Evolutionary conservation across 2,888 invertebrate genomes (phyloP).

Genomic region (Archips xylosteana): DNA sequence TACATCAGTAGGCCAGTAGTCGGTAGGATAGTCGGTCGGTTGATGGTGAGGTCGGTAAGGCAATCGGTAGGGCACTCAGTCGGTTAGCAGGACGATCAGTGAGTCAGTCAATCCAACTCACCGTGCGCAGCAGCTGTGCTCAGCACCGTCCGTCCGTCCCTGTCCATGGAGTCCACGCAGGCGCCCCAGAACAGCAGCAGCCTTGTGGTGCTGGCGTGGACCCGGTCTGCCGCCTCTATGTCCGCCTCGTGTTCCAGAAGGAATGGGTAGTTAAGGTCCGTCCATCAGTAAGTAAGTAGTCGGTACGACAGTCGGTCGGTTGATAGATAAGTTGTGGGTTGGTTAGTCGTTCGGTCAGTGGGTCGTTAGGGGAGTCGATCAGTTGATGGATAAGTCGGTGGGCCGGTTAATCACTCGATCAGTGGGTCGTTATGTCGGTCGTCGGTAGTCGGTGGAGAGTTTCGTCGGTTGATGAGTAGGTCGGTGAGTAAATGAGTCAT

Average conservation of each 20-base stretch:
- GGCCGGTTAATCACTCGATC: background rate
- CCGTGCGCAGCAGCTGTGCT: slow-evolving; percentile 95
- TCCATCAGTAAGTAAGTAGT: too few species aligned
- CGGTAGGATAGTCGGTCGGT: background rate
- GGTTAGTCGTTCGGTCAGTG: too few species aligned
- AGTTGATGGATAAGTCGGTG: background rate
- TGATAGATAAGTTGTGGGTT: too few species aligned
- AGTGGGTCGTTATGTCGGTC: background rate
- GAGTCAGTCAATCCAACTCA: slow-evolving; percentile 37
- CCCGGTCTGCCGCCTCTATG: slow-evolving; percentile 84
- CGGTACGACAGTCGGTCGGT: too few species aligned
- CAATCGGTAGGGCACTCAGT: too few species aligned
- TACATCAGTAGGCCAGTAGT: background rate
- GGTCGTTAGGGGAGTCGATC: too few species aligned
- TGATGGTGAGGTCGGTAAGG: background rate
- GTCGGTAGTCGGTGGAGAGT: background rate
- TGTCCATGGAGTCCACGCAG: slow-evolving; percentile 97
- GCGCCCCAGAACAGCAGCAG: slow-evolving; percentile 97
- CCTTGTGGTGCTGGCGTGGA: slow-evolving; percentile 93
- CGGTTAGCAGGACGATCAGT: too few species aligned
- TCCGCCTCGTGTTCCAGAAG: too few species aligned
- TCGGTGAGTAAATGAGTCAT: background rate
- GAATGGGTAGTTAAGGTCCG: too few species aligned
- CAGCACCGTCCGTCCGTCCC: slow-evolving; percentile 96
- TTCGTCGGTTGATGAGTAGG: background rate